Conservation (phyloP, 1,140 invertebrate genomes). For the Cyclargus thomasi region DNA sequence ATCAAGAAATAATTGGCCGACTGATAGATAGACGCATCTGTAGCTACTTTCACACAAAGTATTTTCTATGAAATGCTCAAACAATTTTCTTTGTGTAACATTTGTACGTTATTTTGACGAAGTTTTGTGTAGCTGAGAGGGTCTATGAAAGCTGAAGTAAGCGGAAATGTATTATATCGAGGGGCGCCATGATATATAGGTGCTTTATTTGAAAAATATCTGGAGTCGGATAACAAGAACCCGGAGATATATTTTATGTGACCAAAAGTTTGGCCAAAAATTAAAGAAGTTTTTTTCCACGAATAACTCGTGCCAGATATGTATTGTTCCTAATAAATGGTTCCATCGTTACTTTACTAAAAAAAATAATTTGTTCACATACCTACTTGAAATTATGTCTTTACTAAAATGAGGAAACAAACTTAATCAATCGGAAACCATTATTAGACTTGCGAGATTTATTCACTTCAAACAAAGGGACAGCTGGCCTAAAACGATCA, state of each 20-base stretch:
- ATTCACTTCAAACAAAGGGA: too few species aligned
- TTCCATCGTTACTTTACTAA: not conserved
- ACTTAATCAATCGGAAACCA: too few species aligned
- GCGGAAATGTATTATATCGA: conserved; percentile 37
- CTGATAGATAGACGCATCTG: not conserved
- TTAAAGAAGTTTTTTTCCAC: not conserved
- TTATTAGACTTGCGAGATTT: too few species aligned
- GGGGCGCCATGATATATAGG: conserved; percentile 49
- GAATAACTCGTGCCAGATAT: not conserved
- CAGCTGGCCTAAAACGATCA: too few species aligned
- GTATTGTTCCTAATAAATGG: too few species aligned
- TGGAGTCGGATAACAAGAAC: conserved; percentile 13
- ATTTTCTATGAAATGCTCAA: not conserved
- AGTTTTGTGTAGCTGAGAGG: not conserved
- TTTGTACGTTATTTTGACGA: not conserved
- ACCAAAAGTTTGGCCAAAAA: conserved; percentile 7
- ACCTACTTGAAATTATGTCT: too few species aligned
- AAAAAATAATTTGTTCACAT: too few species aligned
- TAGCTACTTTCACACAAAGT: not conserved
- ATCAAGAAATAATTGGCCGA: not conserved
- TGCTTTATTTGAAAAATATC: conserved; percentile 51
- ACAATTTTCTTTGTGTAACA: not conserved
- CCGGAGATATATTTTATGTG: conserved; percentile 7
- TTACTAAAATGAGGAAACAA: too few species aligned
- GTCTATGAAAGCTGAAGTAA: conserved; percentile 28